Evolutionary conservation across 1,140 invertebrate species (phyloP).

Genomic region (Neodiprion fabricii): DNA sequence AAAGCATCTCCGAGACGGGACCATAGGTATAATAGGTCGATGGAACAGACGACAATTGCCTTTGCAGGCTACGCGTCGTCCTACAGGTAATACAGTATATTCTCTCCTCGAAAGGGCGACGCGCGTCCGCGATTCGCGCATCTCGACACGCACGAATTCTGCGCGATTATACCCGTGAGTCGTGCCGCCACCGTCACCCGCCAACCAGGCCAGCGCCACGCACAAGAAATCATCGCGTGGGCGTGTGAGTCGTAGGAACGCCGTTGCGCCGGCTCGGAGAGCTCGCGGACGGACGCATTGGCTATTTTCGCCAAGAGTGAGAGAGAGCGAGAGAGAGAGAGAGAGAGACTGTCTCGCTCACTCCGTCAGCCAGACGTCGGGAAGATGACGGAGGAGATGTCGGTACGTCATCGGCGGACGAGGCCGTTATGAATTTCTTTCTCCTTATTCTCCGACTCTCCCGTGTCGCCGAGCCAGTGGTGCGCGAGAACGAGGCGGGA

Average conservation of each 20-base stretch:
- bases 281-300: background rate
- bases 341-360: no score
- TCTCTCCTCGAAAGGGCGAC: no score
- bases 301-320: background rate
- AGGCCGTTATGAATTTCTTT: conserved; percentile 41
- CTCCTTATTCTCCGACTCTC: background rate
- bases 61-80: no score
- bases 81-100: no score
- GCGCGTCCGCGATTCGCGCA: background rate
- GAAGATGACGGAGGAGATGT: conserved; percentile 31
- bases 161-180: background rate
- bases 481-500: conserved; percentile 22
- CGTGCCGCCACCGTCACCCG: no score
- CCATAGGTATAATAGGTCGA: no score
- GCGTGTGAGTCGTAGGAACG: background rate
- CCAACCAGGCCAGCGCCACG: background rate
- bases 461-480: conserved; percentile 18
- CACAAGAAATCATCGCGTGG: background rate
- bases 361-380: background rate
- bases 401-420: conserved; percentile 34
- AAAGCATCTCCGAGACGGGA: no score
- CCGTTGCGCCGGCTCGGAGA: no score
- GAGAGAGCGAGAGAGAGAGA: background rate
- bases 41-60: no score
- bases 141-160: background rate